Percentiles rank a stretch among this genome's conserved stretches.
These are phyloP conservation scores for Fistularia commersonii DNA, from an alignment of 2,797 vertebrate genomes.

Conservation along the genomic window DNA sequence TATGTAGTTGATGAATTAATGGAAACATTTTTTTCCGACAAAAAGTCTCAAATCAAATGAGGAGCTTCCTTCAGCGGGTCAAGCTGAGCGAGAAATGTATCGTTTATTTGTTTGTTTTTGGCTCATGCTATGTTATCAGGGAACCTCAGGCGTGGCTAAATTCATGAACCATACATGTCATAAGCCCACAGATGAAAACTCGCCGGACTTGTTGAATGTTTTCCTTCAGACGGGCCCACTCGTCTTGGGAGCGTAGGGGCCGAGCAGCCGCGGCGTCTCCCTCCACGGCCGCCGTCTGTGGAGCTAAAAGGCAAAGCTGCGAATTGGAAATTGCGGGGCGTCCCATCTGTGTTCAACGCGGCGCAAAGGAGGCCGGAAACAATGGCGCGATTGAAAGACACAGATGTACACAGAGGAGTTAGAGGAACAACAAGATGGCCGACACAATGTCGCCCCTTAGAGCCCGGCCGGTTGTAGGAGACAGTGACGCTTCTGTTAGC, in stretches of 20 bases:
- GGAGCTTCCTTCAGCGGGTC: too few species aligned
- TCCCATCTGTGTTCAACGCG: slow-evolving; percentile 46
- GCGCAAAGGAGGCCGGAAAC: slow-evolving; percentile 46
- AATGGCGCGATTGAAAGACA: slow-evolving; percentile 64
- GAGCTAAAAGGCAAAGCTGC: slow-evolving; percentile 15
- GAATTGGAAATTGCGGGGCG: slow-evolving; percentile 19
- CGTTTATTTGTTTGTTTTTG: too few species aligned
- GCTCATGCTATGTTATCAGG: background rate
- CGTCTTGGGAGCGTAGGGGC: slow-evolving; percentile 19
- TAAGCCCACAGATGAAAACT: slow-evolving; percentile 15
- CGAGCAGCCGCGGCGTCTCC: background rate
- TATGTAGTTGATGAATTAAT: too few species aligned
- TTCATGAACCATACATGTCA: slow-evolving; percentile 6
- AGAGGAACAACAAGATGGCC: slow-evolving; percentile 52
- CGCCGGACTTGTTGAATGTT: slow-evolving; percentile 19
- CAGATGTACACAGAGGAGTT: slow-evolving; percentile 28
- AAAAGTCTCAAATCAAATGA: too few species aligned
- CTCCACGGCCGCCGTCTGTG: slow-evolving; percentile 22
- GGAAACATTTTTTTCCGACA: too few species aligned
- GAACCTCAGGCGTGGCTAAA: slow-evolving; percentile 13
- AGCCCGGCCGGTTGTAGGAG: slow-evolving; percentile 53
- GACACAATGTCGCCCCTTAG: slow-evolving; percentile 55
- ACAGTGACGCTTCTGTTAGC: slow-evolving; percentile 63
- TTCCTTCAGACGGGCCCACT: slow-evolving; percentile 46
- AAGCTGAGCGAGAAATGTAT: too few species aligned